phyloP scores from a whole-genome alignment of 2,797 vertebrate species.

The Clarias fuscus region DNA sequence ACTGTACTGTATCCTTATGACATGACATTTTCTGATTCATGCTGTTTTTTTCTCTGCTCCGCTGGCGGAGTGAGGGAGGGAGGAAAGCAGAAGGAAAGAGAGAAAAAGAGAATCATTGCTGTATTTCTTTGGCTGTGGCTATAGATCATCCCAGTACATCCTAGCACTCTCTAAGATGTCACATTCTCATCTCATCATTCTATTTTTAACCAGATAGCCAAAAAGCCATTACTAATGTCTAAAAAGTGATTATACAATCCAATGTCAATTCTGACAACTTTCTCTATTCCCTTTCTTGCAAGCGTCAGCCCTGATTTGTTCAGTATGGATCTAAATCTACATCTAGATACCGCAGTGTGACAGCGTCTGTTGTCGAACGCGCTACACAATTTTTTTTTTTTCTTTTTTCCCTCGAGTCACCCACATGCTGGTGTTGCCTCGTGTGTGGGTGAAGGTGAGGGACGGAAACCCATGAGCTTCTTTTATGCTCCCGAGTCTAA shows the following conservation, averaged over 20 bases:
- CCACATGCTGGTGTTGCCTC: neutral
- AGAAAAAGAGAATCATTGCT: neutral
- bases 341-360: neutral
- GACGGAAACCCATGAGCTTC: slow-evolving; percentile 67
- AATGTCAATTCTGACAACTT: neutral
- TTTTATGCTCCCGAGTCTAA: slow-evolving; percentile 68
- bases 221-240: neutral
- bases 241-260: neutral
- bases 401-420: neutral
- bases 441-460: slow-evolving; percentile 60
- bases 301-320: neutral
- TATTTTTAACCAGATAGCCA: neutral
- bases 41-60: slow-evolving; percentile 23
- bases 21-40: slow-evolving; percentile 35
- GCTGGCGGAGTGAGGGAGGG: neutral
- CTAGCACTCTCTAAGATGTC: neutral
- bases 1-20: neutral
- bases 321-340: neutral
- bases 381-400: neutral
- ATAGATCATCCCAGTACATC: neutral
- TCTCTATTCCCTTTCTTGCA: neutral
- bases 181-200: neutral
- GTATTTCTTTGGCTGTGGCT: neutral
- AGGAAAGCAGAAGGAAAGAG: neutral
- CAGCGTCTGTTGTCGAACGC: no score